Conservation (phyloP, 2,113 vertebrate species). For the Eretmochelys imbricata region DNA sequence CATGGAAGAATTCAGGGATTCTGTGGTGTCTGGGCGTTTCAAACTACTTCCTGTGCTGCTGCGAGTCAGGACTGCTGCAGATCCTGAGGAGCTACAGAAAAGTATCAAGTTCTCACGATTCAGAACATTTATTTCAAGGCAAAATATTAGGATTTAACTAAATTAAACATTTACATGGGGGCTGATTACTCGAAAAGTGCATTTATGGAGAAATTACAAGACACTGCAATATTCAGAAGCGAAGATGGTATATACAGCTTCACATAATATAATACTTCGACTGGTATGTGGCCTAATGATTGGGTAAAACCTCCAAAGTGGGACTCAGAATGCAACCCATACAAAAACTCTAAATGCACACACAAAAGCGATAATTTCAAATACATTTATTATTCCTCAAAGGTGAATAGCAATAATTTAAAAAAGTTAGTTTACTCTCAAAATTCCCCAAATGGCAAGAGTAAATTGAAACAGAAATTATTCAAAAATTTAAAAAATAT, state of each 20-base stretch:
- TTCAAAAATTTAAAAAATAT: neutral
- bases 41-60: conserved; percentile 86
- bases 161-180: neutral
- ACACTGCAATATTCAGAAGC: neutral
- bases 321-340: neutral
- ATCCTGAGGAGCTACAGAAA: conserved; percentile 83
- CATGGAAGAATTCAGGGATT: conserved; percentile 95
- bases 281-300: neutral
- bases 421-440: neutral
- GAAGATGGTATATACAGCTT: neutral
- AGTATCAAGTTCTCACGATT: neutral
- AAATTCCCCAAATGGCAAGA: neutral
- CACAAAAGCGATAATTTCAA: neutral
- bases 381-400: neutral
- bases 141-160: neutral
- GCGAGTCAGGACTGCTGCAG: conserved; percentile 82
- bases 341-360: neutral
- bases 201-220: neutral
- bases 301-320: neutral
- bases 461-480: neutral
- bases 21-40: conserved; percentile 93
- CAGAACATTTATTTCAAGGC: neutral
- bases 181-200: neutral
- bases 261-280: neutral
- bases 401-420: neutral